Percentiles rank a stretch among this genome's conserved stretches.
These are phyloP conservation scores for Enteromius radiatus DNA, from an alignment of 2,797 vertebrate genomes.

Conservation along the genomic window DNA sequence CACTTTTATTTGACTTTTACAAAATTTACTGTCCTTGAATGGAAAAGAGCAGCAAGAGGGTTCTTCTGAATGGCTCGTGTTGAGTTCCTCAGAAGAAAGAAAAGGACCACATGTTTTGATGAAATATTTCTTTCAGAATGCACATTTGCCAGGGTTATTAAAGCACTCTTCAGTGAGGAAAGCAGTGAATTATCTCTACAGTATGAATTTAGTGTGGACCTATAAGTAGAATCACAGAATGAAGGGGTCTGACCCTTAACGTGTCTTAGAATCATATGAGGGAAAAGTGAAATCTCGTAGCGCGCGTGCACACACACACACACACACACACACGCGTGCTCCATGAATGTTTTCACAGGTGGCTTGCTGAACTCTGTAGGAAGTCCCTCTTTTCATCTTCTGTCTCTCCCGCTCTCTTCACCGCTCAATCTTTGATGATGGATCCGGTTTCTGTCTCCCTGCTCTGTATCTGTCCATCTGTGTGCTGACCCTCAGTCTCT, in stretches of 20 bases:
- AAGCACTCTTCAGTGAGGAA: not conserved
- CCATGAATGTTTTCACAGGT: slow-evolving; percentile 51
- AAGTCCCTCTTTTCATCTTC: slow-evolving; percentile 21
- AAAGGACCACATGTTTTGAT: not conserved
- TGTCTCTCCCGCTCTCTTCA: not conserved
- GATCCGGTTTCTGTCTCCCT: slow-evolving; percentile 23
- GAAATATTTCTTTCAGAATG: not conserved
- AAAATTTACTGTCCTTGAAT: not conserved
- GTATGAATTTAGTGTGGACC: not conserved
- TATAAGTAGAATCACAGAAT: not conserved
- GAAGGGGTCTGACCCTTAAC: slow-evolving; percentile 18
- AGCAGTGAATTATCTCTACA: not conserved
- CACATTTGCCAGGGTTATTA: not conserved
- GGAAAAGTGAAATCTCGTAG: not conserved
- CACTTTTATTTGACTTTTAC: not conserved
- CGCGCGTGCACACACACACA: slow-evolving; percentile 29
- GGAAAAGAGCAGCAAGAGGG: not conserved
- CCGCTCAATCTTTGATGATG: slow-evolving; percentile 11
- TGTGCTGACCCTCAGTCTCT: not conserved
- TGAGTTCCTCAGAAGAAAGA: not conserved
- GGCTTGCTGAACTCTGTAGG: slow-evolving; percentile 33
- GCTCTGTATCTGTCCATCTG: not conserved
- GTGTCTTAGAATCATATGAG: not conserved
- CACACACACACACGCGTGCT: slow-evolving; percentile 14
- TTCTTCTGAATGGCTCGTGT: not conserved